Conservation (phyloP, 2,113 vertebrate species). For the Atherinomorus stipes region DNA sequence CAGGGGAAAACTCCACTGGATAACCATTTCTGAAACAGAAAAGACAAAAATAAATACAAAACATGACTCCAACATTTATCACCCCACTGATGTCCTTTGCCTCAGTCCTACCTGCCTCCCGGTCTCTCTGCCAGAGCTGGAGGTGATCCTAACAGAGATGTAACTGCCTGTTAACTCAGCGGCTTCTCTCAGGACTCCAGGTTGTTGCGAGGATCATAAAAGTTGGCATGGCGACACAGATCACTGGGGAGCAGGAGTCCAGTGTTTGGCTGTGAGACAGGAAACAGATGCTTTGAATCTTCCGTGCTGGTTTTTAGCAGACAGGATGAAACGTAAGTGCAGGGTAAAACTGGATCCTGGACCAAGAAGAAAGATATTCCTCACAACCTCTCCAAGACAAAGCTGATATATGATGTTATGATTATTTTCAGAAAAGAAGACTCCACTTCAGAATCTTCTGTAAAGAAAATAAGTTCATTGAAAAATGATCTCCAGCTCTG, state of each 20-base stretch:
- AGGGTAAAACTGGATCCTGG: slow-evolving; percentile 2
- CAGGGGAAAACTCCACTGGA: slow-evolving; percentile 48
- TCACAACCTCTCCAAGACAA: too few species aligned
- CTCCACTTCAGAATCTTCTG: too few species aligned
- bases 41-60: not conserved
- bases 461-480: too few species aligned
- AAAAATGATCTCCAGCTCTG: too few species aligned
- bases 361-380: not conserved
- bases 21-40: slow-evolving; percentile 60
- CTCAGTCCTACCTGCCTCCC: slow-evolving; percentile 31
- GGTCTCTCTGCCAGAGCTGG: not conserved
- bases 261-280: slow-evolving; percentile 58
- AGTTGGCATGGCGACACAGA: slow-evolving; percentile 71
- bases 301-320: slow-evolving; percentile 6
- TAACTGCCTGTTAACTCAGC: slow-evolving; percentile 47
- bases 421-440: too few species aligned
- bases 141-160: slow-evolving; percentile 46
- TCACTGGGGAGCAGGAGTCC: slow-evolving; percentile 73
- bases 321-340: slow-evolving; percentile 24
- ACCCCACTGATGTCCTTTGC: not conserved
- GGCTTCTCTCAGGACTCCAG: slow-evolving; percentile 59
- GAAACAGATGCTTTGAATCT: slow-evolving; percentile 64
- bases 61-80: not conserved
- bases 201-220: slow-evolving; percentile 65
- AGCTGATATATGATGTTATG: too few species aligned